Evolutionary conservation across 2,113 vertebrate genomes (phyloP), one percentile per base, ranked within the genome.

Genomic region (Smithornis capensis): DNA sequence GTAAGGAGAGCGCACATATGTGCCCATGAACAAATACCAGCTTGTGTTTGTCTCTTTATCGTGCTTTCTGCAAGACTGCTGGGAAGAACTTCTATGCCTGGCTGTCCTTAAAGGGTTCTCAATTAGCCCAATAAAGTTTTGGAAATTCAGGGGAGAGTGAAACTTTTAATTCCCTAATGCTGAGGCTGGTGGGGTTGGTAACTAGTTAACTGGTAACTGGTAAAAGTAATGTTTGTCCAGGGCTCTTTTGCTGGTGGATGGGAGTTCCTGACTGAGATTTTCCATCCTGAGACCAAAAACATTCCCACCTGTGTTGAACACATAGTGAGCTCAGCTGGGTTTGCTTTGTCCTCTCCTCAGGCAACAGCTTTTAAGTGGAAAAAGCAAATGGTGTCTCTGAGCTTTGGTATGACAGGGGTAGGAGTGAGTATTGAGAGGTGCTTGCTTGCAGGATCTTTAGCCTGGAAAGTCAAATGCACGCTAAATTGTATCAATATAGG

Each of bases 1-100:
- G n/a, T 16, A 62, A 60, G 28, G 35, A 55, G 47, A 87, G 63
- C 1, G 3, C 27, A 35, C 29, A 2, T 18, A 10, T 0, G 0
- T 79, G 31, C 38, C 38, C 38, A 3, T 38, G 57, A 84, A 42
- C 15, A 62, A 63, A 63, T 14, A 33, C 17, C 31, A 53, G 22
- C 31, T 59, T n/a, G 1, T 3, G 6, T 49, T 37, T 71, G 22
- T 38, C 24, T 70, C 27, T 33, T 13, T 42, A 21, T 28, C 45
- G 38, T 1, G 0, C 22, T 56, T 69, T 57, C 35, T 60, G 8
- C 1, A 10, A 14, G 28, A 24, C 8, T 68, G 21, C 44, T 76
- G 19, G n/a, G 44, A 75, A 67, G 22, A 85, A 25, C 18, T 57
- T 56, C 38, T 55, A 49, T 85, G 40, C 44, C 53, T 62, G 33